These are phyloP conservation scores for Prosopocoilus inquinatus DNA, from an alignment of 2,888 invertebrate species.

Conservation along the genomic window DNA sequence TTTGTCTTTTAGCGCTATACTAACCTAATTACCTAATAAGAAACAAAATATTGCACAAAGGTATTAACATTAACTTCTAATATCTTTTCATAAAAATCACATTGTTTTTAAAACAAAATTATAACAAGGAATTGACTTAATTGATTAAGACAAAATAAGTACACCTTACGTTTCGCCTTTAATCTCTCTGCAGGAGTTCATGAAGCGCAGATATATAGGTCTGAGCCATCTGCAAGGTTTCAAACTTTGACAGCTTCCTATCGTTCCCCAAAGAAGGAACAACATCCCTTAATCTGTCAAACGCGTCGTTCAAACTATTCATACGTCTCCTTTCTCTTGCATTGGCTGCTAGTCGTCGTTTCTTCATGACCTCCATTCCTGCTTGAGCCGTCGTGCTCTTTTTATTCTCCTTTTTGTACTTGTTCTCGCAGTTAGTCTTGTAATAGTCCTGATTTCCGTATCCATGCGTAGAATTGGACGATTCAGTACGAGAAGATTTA, in stretches of 20 bases:
- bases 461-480: conserved; percentile 23
- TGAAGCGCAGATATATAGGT: conserved; percentile 69
- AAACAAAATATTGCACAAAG: no score
- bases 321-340: conserved; percentile 71
- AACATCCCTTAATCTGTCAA: conserved; percentile 67
- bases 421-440: conserved; percentile 28
- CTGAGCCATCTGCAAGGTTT: conserved; percentile 77
- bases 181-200: conserved; percentile 57
- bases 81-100: no score
- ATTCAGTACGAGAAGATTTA: conserved; percentile 22
- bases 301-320: conserved; percentile 73
- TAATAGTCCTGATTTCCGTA: conserved; percentile 36
- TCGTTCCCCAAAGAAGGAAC: conserved; percentile 70
- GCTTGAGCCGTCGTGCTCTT: conserved; percentile 29
- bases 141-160: no score
- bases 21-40: no score
- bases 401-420: conserved; percentile 24
- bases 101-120: no score
- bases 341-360: conserved; percentile 67
- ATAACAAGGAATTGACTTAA: no score
- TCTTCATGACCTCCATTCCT: conserved; percentile 52
- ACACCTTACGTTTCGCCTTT: background rate
- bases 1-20: no score
- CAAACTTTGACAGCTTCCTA: conserved; percentile 71
- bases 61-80: no score